A percentile compares a stretch with the other conserved stretches of the same genome.
Evolutionary conservation across 1,140 invertebrate genomes (phyloP).

Genomic region (Stegodyphus dumicola): DNA sequence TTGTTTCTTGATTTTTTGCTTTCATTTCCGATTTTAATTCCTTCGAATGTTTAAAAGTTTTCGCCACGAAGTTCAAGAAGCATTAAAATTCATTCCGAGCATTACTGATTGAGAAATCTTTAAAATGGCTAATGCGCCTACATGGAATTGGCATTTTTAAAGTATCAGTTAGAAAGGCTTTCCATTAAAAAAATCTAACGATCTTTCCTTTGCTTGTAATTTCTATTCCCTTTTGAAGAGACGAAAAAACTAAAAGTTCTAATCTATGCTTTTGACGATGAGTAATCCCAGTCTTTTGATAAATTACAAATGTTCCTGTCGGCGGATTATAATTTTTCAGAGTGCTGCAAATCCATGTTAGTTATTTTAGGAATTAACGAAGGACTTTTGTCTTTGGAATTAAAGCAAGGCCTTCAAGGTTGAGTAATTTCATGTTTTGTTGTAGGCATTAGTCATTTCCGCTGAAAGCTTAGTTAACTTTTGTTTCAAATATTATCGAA

Average conservation of each 20-base stretch:
- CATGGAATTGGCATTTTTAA: constrained; percentile 49
- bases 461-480: constrained; percentile 59
- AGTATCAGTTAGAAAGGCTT: constrained; percentile 52
- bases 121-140: constrained; percentile 54
- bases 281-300: constrained; percentile 58
- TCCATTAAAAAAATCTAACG: constrained; percentile 24
- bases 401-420: constrained; percentile 25
- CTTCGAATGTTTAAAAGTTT: constrained; percentile 39
- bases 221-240: constrained; percentile 16
- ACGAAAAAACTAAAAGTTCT: constrained; percentile 47
- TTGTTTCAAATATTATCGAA: constrained; percentile 42
- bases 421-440: constrained; percentile 52
- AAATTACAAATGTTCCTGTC: constrained; percentile 56
- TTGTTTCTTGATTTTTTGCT: background rate
- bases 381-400: constrained; percentile 33
- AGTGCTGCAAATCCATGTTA: constrained; percentile 53
- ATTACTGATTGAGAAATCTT: constrained; percentile 52
- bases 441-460: constrained; percentile 48
- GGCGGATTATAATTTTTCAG: constrained; percentile 50
- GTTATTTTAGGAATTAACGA: constrained; percentile 59
- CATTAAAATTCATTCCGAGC: constrained; percentile 36
- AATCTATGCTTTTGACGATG: constrained; percentile 60
- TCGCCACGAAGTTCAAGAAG: constrained; percentile 6
- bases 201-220: constrained; percentile 26
- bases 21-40: constrained; percentile 36